Evolutionary conservation across 2,113 vertebrate species (phyloP).

Genomic region (Mungos mungo): DNA sequence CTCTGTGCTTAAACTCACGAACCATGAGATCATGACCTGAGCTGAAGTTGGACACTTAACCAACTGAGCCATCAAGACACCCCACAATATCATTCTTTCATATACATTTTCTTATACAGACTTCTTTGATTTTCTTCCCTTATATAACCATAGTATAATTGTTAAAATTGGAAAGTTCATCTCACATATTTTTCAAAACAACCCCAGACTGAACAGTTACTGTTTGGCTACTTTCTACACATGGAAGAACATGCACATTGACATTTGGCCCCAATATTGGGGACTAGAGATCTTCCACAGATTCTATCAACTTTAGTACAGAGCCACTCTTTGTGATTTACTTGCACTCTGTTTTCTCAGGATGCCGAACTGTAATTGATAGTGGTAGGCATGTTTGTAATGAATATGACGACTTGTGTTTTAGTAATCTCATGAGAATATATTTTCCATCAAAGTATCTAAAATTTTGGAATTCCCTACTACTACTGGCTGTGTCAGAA

Average conservation of each 20-base stretch:
- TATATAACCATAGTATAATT: not conserved
- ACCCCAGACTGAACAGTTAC: not conserved
- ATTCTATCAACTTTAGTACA: not conserved
- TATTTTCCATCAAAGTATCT: not conserved
- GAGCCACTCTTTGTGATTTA: not conserved
- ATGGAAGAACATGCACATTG: not conserved
- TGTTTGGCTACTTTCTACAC: not conserved
- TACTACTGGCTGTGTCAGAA: constrained; percentile 18
- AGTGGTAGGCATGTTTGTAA: not conserved
- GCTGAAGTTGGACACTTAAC: no score
- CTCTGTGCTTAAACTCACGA: no score
- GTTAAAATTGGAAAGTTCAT: not conserved
- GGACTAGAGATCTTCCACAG: not conserved
- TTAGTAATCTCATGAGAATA: not conserved
- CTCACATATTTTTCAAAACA: not conserved
- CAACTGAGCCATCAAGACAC: no score
- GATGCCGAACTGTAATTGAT: not conserved
- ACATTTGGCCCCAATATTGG: not conserved
- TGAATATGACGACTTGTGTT: not conserved
- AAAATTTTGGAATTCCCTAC: constrained; percentile 20
- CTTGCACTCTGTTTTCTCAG: not conserved
- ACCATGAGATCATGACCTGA: no score
- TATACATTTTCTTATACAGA: not conserved
- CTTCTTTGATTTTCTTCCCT: not conserved
- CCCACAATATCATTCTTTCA: not conserved